Conservation (phyloP, 2,888 invertebrate genomes). For the Xylota sylvarum region DNA sequence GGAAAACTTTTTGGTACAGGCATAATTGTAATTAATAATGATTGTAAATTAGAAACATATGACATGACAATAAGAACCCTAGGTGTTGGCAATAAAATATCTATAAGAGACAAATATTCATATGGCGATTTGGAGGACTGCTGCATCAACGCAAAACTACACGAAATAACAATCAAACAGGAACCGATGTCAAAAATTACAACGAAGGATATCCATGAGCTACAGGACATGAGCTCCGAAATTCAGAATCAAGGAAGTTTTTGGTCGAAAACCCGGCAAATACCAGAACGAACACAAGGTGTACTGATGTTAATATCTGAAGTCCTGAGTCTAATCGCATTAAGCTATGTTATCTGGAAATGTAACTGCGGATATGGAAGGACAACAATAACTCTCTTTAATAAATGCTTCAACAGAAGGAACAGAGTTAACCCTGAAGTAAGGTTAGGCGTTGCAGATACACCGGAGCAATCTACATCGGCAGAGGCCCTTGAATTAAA, state of each 20-base stretch:
- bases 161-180: slow-evolving; percentile 1
- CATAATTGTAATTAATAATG: slow-evolving; percentile 6
- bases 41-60: slow-evolving; percentile 15
- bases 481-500: slow-evolving; percentile 10
- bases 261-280: slow-evolving; percentile 4
- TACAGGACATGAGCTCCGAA: slow-evolving; percentile 6
- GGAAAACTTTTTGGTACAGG: slow-evolving; percentile 23
- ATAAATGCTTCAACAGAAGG: slow-evolving; percentile 12
- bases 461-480: neutral
- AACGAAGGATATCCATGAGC: slow-evolving; percentile 12
- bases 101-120: slow-evolving; percentile 9
- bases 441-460: neutral
- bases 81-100: slow-evolving; percentile 5
- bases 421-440: slow-evolving; percentile 3
- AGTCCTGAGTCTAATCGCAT: no score
- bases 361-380: slow-evolving; percentile 4
- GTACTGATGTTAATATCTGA: slow-evolving; percentile 14
- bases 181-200: slow-evolving; percentile 17
- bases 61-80: slow-evolving; percentile 9
- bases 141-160: slow-evolving; percentile 17
- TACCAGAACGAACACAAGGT: slow-evolving; percentile 22
- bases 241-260: slow-evolving; percentile 16
- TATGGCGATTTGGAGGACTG: slow-evolving; percentile 20
- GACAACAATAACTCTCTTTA: slow-evolving; percentile 18
- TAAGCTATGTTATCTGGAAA: no score